Conservation (phyloP, 2,797 vertebrate genomes). For the Limosa lapponica region DNA sequence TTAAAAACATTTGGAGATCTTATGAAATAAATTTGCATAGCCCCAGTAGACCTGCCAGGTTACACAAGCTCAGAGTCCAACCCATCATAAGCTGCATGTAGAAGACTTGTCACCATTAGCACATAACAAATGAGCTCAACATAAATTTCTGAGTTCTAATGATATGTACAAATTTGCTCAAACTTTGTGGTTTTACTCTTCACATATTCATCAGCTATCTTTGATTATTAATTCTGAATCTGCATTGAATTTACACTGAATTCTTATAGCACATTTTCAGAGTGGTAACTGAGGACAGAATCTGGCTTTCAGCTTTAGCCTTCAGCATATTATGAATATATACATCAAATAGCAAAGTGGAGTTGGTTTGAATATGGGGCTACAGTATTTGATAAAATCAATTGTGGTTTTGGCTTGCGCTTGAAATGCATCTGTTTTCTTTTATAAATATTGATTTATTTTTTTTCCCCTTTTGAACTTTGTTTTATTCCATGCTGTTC, state of each 20-base stretch:
- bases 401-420: constrained; percentile 10
- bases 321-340: neutral
- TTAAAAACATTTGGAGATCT: neutral
- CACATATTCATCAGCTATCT: neutral
- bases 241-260: neutral
- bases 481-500: constrained; percentile 25
- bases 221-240: neutral
- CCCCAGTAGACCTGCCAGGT: neutral
- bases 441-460: constrained; percentile 28
- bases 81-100: neutral
- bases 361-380: neutral
- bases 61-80: neutral
- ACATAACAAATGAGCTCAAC: neutral
- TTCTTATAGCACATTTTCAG: neutral
- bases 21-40: neutral
- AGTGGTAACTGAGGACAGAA: neutral
- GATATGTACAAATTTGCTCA: neutral
- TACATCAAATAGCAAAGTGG: neutral
- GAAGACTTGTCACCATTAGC: neutral
- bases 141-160: neutral
- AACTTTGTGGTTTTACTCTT: neutral
- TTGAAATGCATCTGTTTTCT: constrained; percentile 52
- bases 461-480: constrained; percentile 29
- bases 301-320: neutral
- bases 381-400: constrained; percentile 42